Conservation (phyloP, 1,140 invertebrate species). For the Ceratitis capitata region DNA sequence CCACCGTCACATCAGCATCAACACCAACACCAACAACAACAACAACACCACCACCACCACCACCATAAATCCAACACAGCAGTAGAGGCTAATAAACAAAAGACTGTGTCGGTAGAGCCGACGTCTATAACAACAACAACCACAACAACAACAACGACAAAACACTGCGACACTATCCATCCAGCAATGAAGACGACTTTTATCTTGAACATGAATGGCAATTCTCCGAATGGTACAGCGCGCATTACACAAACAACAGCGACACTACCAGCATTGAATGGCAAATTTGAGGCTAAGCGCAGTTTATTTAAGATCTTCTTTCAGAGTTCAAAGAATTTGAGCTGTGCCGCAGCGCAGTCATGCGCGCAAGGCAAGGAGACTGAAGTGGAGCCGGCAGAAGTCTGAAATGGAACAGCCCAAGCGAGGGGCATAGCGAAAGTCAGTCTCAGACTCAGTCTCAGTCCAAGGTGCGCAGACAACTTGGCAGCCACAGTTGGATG, state of each 20-base stretch:
- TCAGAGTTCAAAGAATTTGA: slow-evolving; percentile 55
- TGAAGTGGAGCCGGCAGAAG: slow-evolving; percentile 52
- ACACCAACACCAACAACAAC: no score
- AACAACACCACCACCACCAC: background rate
- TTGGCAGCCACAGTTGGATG: background rate
- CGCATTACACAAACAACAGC: slow-evolving; percentile 12
- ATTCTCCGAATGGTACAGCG: background rate
- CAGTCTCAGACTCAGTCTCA: no score
- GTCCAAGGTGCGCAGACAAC: background rate
- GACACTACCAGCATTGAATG: slow-evolving; percentile 41
- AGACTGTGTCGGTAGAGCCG: no score
- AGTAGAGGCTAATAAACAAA: background rate
- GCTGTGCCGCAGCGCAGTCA: slow-evolving; percentile 47
- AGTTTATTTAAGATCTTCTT: slow-evolving; percentile 60
- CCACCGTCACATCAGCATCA: background rate
- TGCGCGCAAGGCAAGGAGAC: slow-evolving; percentile 47
- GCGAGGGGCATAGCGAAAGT: background rate
- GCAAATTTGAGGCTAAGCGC: slow-evolving; percentile 52
- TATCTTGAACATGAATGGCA: slow-evolving; percentile 54
- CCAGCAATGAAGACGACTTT: slow-evolving; percentile 47
- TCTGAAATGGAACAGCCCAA: slow-evolving; percentile 44
- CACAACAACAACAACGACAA: slow-evolving; percentile 49
- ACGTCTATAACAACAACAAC: no score
- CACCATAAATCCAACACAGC: background rate
- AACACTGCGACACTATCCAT: slow-evolving; percentile 52